Evolutionary conservation across 2,888 invertebrate genomes (phyloP), one percentile per base, ranked within the genome.

Genomic region (Blera fallax): DNA sequence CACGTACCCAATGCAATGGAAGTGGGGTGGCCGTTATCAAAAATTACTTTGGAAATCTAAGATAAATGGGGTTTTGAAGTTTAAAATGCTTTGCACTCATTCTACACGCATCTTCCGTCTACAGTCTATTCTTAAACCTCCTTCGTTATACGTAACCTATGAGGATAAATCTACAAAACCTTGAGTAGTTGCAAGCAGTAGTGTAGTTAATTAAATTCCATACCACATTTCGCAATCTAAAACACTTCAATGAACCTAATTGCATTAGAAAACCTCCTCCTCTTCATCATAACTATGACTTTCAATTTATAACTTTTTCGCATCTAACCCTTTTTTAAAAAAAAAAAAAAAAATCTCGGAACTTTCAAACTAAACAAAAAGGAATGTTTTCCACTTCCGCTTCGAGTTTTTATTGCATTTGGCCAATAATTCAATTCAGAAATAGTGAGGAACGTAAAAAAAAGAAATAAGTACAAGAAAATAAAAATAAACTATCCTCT

Each of bases 371-470:
- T 69, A 73, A 83, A 64, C 21, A 58, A 74, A 64, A 74, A 18
- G 16, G 11, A 70, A 70, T 58, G 62, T 69, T 54, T 62, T 70
- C 32, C 43, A 74, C 79, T 74, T 84, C 84, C 79, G 50, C 50
- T 64, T 79, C 16, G 54, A 48, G 34, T 78, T 69, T 54, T 82
- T 79, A 84, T 74, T 84, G 73, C 74, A 74, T 80, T 79, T 64
- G 70, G 84, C 69, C 73, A 84, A 84, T 84, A 84, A 84, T 84
- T 84, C 79, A 84, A 84, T 84, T 80, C 80, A 65, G 70, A 60
- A 83, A 76, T 52, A 43, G 50, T 64, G 54, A 40, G 45, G 37
- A 48, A 48, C 14, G 24, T 3, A 21, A 69, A 27, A 50, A 37
- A 3, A 40, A 40, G 45, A 69, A 50, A 37, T 2, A 40, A 40